phyloP scores from a whole-genome alignment of 2,113 vertebrate genomes.

The Panurus biarmicus region DNA sequence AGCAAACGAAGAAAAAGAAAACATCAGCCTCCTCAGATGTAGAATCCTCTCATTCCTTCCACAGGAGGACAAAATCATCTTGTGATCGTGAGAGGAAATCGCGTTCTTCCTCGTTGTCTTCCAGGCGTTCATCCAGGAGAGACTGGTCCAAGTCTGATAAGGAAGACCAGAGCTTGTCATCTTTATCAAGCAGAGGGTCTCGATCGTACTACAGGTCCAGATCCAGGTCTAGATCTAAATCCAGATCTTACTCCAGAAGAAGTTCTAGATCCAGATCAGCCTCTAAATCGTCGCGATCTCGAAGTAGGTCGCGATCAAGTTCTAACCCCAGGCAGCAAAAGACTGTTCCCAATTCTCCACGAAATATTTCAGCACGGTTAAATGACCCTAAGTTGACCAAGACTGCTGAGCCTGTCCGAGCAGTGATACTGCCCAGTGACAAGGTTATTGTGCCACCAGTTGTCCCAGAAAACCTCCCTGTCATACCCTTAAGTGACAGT shows the following conservation, averaged over 20 bases:
- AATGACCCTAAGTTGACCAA: constrained; percentile 68
- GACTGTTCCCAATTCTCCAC: constrained; percentile 62
- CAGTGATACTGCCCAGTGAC: constrained; percentile 64
- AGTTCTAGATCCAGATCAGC: constrained; percentile 76
- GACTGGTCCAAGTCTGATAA: constrained; percentile 78
- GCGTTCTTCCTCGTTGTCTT: constrained; percentile 72
- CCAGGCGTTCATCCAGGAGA: constrained; percentile 69
- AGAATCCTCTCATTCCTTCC: constrained; percentile 73
- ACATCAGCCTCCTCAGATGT: constrained; percentile 60
- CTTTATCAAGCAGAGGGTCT: constrained; percentile 74
- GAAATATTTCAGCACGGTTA: constrained; percentile 52
- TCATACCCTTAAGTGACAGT: constrained; percentile 92
- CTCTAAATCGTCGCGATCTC: constrained; percentile 65
- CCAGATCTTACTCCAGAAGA: constrained; percentile 74
- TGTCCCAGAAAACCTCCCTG: constrained; percentile 78
- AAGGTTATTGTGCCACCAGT: constrained; percentile 58
- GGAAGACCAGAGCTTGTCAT: constrained; percentile 67
- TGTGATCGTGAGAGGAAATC: constrained; percentile 68
- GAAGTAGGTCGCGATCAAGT: constrained; percentile 62
- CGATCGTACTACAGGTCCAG: constrained; percentile 73
- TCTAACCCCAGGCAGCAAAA: constrained; percentile 43
- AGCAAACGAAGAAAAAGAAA: constrained; percentile 75
- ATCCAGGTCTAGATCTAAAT: constrained; percentile 68
- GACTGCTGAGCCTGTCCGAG: constrained; percentile 54
- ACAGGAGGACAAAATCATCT: constrained; percentile 64